phyloP scores from a whole-genome alignment of 2,797 vertebrate genomes.

The Platalea minor region DNA sequence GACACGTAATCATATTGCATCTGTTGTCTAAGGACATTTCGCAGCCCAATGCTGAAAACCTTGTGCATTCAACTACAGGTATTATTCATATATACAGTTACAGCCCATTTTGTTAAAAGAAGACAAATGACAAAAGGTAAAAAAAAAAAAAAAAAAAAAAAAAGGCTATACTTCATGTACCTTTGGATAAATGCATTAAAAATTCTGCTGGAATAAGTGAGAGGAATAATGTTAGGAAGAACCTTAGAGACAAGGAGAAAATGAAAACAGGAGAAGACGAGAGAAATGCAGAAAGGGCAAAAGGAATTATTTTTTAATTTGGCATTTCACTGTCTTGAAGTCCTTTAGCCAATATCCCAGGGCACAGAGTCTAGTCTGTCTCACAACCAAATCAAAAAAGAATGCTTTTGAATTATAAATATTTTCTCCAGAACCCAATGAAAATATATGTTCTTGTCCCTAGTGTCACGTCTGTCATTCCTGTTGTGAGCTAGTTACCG shows the following conservation, averaged over 20 bases:
- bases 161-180: neutral
- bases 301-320: neutral
- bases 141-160: neutral
- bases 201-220: neutral
- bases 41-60: neutral
- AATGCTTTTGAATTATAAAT: neutral
- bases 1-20: neutral
- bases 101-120: neutral
- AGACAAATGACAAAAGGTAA: fast-evolving
- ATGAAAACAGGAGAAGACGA: neutral
- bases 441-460: neutral
- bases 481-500: neutral
- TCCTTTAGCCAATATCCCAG: neutral
- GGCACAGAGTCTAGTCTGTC: neutral
- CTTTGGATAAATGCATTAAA: neutral
- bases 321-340: neutral
- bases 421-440: neutral
- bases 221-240: neutral
- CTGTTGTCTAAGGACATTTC: neutral
- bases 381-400: neutral
- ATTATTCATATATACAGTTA: neutral
- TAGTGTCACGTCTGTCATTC: neutral
- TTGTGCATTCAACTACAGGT: neutral
- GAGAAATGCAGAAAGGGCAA: neutral
- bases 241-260: neutral